Conservation (phyloP, 2,797 vertebrate species). For the Sebastes trivittatus region DNA sequence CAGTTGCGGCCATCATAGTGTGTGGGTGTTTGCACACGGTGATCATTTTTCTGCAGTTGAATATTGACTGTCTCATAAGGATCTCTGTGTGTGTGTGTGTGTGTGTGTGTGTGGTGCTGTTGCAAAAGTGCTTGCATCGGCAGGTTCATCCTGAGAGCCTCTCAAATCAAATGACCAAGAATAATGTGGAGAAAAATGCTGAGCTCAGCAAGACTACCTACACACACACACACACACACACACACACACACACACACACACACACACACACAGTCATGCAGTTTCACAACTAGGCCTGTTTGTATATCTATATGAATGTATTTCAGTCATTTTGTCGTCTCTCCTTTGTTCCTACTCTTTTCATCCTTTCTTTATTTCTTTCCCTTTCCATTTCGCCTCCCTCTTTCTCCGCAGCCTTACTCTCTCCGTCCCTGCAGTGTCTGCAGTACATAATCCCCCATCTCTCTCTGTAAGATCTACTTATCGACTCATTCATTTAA, state of each 20-base stretch:
- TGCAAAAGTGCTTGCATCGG: constrained; percentile 73
- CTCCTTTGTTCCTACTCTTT: neutral
- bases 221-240: constrained; percentile 46
- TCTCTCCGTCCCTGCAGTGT: neutral
- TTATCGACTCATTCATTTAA: neutral
- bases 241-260: neutral
- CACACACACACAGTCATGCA: neutral
- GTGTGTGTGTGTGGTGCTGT: constrained; percentile 21
- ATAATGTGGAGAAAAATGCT: constrained; percentile 77
- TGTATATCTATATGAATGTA: constrained; percentile 2
- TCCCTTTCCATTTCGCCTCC: neutral
- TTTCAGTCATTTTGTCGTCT: neutral
- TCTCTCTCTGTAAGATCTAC: neutral
- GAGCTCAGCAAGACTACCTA: constrained; percentile 63
- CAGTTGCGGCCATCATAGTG: no score
- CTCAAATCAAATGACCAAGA: constrained; percentile 78
- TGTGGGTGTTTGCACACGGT: neutral
- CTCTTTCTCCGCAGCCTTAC: neutral
- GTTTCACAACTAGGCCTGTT: neutral
- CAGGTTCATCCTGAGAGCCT: constrained; percentile 71
- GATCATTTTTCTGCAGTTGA: constrained; percentile 64
- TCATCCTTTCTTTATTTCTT: neutral
- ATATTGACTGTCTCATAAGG: constrained; percentile 68
- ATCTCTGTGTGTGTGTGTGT: constrained; percentile 13
- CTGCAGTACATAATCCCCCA: neutral